A percentile compares a stretch with the other conserved stretches of the same genome.
Conservation (phyloP, 2,888 invertebrate species). For the Hoplodrina blanda region DNA sequence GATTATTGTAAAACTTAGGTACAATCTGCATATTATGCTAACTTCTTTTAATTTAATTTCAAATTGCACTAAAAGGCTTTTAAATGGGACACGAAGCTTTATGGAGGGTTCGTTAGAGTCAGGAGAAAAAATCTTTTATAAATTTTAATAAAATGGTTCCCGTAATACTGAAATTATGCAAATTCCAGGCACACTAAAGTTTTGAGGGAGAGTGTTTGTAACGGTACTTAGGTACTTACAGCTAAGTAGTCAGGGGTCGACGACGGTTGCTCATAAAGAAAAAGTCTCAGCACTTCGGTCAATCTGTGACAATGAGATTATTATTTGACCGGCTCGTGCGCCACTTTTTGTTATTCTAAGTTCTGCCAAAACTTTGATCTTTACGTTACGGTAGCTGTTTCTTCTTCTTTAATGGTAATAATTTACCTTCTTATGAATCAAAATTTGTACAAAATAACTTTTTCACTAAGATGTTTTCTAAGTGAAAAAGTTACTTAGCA, state of each 20-base stretch:
- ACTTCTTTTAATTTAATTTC: conserved; percentile 6
- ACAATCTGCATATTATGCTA: background rate
- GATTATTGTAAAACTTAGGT: background rate
- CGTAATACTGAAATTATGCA: conserved; percentile 35
- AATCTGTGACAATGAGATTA: conserved; percentile 33
- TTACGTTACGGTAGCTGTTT: conserved; percentile 10
- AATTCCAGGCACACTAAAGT: conserved; percentile 31
- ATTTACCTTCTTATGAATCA: too few species aligned
- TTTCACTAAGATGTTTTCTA: too few species aligned
- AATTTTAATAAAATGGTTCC: conserved; percentile 27
- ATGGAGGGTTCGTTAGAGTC: conserved; percentile 25
- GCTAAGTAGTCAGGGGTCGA: conserved; percentile 11
- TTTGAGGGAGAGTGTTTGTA: conserved; percentile 28
- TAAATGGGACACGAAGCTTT: conserved; percentile 23
- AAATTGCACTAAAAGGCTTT: conserved; percentile 20
- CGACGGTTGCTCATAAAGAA: conserved; percentile 13
- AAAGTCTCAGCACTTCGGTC: conserved; percentile 23
- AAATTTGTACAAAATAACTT: too few species aligned
- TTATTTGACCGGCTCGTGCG: conserved; percentile 3
- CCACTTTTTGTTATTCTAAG: conserved; percentile 22
- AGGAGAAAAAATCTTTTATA: conserved; percentile 24
- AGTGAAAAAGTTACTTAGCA: background rate
- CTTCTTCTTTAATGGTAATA: conserved; percentile 13
- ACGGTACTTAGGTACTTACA: conserved; percentile 19
- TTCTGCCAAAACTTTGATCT: conserved; percentile 11